Base-by-base conservation (phyloP, 2,888 invertebrate genomes). In the Cyclophora albipunctata region DNA sequence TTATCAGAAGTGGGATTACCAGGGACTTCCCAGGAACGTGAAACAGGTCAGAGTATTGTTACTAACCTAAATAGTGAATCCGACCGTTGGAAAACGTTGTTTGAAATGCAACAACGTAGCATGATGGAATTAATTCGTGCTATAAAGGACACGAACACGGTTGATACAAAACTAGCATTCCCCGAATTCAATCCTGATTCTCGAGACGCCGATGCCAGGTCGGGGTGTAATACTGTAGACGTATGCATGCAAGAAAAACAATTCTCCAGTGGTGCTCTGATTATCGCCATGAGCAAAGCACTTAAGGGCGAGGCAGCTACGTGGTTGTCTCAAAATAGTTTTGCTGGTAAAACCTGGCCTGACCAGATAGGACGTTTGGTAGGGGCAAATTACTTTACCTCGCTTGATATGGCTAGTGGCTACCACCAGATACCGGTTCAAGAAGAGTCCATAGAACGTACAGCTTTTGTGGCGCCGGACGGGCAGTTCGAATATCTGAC, bases 361-460 rank as follows among this genome's bases (percentile, higher is more conserved):
- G 51, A 52, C 4, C 48, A 48, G 7, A 48, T 52, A 20, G 45
- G 45, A 4, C 6, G 33, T 1, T n/a, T 58, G 2, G 5, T 43
- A 4, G 54, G 58, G 0, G 62, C 60, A 0, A n/a, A 57, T 3
- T 61, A 44, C n/a, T 66, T 60, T 47, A 59, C 61, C 0, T 49
- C 47, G 2, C n/a, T 66, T 7, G 64, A 67, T 40, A 63, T 66
- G 63, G 62, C 59, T 1, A 47, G 61, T 0, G 66, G 65, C 1
- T 68, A 55, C 42, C 63, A 66, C 40, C 64, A 65, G n/a, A 67
- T 70, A 7, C 46, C 45, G 0, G 47, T 67, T 7, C 52, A 59
- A 2, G 47, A 51, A 1, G 57, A 60, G 1, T 54, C 53, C 3
- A 45, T 65, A 1, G 58, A 52, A 4, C 48, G 47, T 0, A 56